Base-by-base conservation (phyloP, 1,140 invertebrate genomes). In the Hirudo medicinalis region DNA sequence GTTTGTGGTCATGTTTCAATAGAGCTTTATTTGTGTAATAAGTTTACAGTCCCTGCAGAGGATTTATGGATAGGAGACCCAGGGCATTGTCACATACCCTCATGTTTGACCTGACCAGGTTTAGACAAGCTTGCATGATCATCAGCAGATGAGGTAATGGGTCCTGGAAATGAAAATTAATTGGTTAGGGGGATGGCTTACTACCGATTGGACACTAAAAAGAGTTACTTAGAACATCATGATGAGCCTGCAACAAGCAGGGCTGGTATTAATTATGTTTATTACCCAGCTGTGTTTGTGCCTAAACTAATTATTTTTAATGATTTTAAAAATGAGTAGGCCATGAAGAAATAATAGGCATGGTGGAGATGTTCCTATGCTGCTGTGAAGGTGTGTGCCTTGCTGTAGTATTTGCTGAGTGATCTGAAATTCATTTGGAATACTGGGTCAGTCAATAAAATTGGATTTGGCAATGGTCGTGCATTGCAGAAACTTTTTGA, bases 371-470 rank as follows among this genome's bases (percentile, higher is more conserved):
- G 9, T 20, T 4, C 8, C 19, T 6, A 17, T 49, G 4, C 29
- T 19, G 17, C 57, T 6, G 29, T 22, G 8, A 63, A 11, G 11
- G 17, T 63, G 22, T 63, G 22, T 13, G 57, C 17, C 57, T 63
- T 63, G 57, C 57, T 63, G 57, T 63, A 63, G 29, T 63, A 63
- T 32, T 63, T 63, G 29, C 57, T 63, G 57, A 63, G 57, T 63
- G 15, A 63, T 63, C 29, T 63, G 57, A 63, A 25, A 22, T 6
- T 63, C 57, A 4, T 22, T 32, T 63, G 57, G 57, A 63, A 63
- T 63, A 63, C 2, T 63, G 17, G 57, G 9, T 22, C 57, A 13
- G 22, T 32, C 20, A n/a, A 32, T 63, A 15, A 63, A 63, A 9
- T 63, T 11, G 57, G 57, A 11, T 63, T 63, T 63, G 57, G 57